These are phyloP conservation scores for Oncorhynchus keta DNA, from an alignment of 2,113 vertebrate species.

Conservation along the genomic window DNA sequence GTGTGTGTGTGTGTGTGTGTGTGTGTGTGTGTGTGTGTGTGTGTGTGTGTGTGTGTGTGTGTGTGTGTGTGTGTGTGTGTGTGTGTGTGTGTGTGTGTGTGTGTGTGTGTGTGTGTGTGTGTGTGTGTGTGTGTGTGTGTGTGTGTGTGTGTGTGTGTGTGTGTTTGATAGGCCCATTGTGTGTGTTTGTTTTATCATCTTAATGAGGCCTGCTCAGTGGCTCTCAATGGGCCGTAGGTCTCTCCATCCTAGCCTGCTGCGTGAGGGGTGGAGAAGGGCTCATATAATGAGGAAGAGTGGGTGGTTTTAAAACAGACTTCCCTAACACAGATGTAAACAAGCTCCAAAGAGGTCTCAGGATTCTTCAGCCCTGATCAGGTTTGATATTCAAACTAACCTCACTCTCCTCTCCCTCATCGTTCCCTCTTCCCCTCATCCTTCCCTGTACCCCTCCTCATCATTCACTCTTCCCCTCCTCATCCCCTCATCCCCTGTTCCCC, in stretches of 20 bases:
- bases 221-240: slow-evolving; percentile 38
- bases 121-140: slow-evolving; percentile 38
- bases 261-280: background rate
- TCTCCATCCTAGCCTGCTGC: background rate
- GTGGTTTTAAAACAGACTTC: slow-evolving; percentile 2
- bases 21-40: slow-evolving; percentile 29
- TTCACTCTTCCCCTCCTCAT: background rate
- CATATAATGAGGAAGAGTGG: background rate
- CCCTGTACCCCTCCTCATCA: background rate
- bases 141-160: slow-evolving; percentile 50
- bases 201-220: slow-evolving; percentile 55
- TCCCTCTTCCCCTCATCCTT: background rate
- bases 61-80: slow-evolving; percentile 58
- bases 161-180: slow-evolving; percentile 47
- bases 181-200: slow-evolving; percentile 62
- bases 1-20: slow-evolving; percentile 60
- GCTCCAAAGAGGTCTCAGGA: too few species aligned
- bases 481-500: too few species aligned
- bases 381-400: too few species aligned
- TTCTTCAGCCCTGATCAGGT: too few species aligned
- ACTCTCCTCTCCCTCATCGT: slow-evolving; percentile 29
- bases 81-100: slow-evolving; percentile 34
- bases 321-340: background rate
- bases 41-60: slow-evolving; percentile 42
- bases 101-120: slow-evolving; percentile 49